These are phyloP conservation scores for Luffia ferchaultella DNA, from an alignment of 2,888 invertebrate genomes.

Conservation along the genomic window DNA sequence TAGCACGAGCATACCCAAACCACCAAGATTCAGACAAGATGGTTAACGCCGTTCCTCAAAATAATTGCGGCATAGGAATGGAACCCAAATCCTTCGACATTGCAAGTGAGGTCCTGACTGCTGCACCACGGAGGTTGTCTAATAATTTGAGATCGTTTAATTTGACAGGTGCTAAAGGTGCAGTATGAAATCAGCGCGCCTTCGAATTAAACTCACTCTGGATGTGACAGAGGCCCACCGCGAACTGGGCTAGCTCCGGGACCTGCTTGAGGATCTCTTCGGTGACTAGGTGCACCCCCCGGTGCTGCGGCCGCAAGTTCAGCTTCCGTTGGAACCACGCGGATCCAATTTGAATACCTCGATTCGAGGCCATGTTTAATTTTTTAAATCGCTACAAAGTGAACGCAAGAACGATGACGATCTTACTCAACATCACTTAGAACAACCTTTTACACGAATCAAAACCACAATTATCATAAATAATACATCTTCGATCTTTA, in stretches of 20 bases:
- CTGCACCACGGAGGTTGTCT: too few relatives aligned
- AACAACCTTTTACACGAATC: slow-evolving; percentile 61
- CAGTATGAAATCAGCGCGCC: slow-evolving; percentile 35
- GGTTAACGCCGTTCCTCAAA: too few relatives aligned
- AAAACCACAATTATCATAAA: slow-evolving; percentile 75
- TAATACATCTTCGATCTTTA: slow-evolving; percentile 69
- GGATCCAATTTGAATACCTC: slow-evolving; percentile 93
- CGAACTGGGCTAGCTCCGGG: slow-evolving; percentile 93
- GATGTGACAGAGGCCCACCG: slow-evolving; percentile 95
- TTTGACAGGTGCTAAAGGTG: slow-evolving; percentile 41
- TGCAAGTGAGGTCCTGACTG: too few relatives aligned
- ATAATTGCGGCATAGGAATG: too few relatives aligned
- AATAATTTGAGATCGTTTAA: too few relatives aligned
- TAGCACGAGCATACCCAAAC: too few relatives aligned
- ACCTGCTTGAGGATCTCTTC: slow-evolving; percentile 95
- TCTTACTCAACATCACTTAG: slow-evolving; percentile 66
- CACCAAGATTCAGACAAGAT: too few relatives aligned
- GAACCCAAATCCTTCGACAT: too few relatives aligned
- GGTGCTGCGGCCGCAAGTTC: slow-evolving; percentile 93
- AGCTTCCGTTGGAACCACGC: slow-evolving; percentile 99
- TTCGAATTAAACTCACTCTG: slow-evolving; percentile 80
- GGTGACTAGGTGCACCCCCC: slow-evolving; percentile 96
- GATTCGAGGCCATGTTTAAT: slow-evolving; percentile 85
- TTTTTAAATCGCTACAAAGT: slow-evolving; percentile 62
- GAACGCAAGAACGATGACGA: slow-evolving; percentile 60